Evolutionary conservation across 2,888 invertebrate species (phyloP).

Genomic region (Sialis lutaria): DNA sequence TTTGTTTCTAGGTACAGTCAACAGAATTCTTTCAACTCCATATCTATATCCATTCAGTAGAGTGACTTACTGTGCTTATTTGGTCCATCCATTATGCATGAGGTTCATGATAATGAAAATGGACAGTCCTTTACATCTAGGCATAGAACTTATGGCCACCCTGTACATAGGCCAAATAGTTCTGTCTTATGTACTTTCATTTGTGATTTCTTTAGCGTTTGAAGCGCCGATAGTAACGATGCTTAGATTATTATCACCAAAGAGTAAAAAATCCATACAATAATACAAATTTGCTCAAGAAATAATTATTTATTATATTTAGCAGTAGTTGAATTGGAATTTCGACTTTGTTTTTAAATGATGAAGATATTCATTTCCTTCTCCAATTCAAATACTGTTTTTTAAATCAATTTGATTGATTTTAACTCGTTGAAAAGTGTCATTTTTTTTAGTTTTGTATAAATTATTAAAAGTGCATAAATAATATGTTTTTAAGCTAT

Average conservation of each 20-base stretch:
- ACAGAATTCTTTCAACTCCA: constrained; percentile 53
- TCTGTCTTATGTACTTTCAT: constrained; percentile 58
- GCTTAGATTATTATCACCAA: constrained; percentile 16
- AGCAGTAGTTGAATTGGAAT: too few species aligned
- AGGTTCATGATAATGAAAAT: constrained; percentile 64
- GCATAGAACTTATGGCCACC: constrained; percentile 58
- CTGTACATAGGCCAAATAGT: constrained; percentile 69
- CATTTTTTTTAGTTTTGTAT: too few species aligned
- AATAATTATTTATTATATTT: neutral
- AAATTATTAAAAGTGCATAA: too few species aligned
- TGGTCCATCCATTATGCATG: constrained; percentile 70
- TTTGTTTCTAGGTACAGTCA: constrained; percentile 37
- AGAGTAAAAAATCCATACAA: neutral
- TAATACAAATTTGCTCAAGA: neutral
- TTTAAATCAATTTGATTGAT: too few species aligned
- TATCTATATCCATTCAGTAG: constrained; percentile 70
- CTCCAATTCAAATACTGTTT: too few species aligned
- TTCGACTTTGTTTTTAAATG: too few species aligned
- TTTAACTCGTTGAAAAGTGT: too few species aligned
- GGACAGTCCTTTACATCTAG: constrained; percentile 67
- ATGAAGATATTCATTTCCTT: too few species aligned
- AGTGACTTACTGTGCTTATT: constrained; percentile 74
- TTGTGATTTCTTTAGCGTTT: constrained; percentile 63
- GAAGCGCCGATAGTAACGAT: constrained; percentile 75
- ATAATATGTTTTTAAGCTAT: too few species aligned